Conservation (phyloP, 2,113 vertebrate genomes). For the Fulica atra region DNA sequence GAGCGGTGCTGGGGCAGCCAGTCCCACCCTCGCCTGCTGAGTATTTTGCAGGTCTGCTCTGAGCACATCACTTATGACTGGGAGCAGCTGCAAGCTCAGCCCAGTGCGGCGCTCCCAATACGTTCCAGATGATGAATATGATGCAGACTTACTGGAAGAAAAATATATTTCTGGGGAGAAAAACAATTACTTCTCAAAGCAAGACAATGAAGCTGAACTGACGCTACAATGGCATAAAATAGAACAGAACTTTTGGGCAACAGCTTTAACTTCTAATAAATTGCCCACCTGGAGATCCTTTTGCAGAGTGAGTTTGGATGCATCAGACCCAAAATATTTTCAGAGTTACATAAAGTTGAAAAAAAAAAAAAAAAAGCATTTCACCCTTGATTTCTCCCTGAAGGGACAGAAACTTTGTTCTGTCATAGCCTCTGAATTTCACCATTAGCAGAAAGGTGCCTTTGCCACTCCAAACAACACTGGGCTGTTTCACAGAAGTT, state of each 20-base stretch:
- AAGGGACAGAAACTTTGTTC: background rate
- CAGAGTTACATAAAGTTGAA: slow-evolving; percentile 13
- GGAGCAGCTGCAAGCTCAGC: slow-evolving; percentile 68
- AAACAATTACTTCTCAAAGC: slow-evolving; percentile 58
- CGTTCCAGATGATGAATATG: slow-evolving; percentile 68
- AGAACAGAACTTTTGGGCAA: slow-evolving; percentile 37
- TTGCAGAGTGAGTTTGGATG: background rate
- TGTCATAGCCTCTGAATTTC: background rate
- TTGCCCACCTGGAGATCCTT: slow-evolving; percentile 51
- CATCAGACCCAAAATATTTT: background rate
- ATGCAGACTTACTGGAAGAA: slow-evolving; percentile 63
- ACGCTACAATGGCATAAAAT: background rate
- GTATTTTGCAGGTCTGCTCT: slow-evolving; percentile 25
- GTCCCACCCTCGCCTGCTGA: background rate
- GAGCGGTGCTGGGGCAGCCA: background rate
- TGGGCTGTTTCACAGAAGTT: background rate
- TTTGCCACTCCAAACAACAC: background rate
- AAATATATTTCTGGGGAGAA: slow-evolving; percentile 50
- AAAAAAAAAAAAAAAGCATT: background rate
- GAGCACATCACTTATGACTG: slow-evolving; percentile 40
- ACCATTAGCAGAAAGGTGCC: background rate
- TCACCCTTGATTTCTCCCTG: background rate
- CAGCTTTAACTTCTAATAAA: slow-evolving; percentile 22
- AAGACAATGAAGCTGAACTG: slow-evolving; percentile 26
- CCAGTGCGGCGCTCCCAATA: slow-evolving; percentile 38